These are phyloP conservation scores for Trichechus manatus DNA, from an alignment of 2,113 vertebrate genomes.

Conservation along the genomic window DNA sequence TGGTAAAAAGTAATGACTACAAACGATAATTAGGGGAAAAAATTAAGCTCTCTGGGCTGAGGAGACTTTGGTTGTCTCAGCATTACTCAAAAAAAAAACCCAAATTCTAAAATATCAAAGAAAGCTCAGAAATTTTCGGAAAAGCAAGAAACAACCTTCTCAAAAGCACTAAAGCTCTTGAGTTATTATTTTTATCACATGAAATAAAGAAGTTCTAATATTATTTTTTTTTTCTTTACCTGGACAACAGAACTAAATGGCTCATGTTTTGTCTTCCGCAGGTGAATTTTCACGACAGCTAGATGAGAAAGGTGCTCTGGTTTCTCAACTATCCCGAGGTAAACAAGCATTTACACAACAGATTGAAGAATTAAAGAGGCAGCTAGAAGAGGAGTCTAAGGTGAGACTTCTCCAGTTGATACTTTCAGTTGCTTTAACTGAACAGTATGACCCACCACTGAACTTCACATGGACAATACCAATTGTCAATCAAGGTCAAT, in stretches of 20 bases:
- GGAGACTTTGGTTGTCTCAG: constrained; percentile 18
- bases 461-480: neutral
- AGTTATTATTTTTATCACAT: neutral
- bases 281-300: constrained; percentile 90
- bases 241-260: neutral
- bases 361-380: constrained; percentile 92
- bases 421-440: neutral
- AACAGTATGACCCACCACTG: neutral
- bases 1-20: neutral
- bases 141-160: neutral
- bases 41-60: neutral
- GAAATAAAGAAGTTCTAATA: neutral
- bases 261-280: constrained; percentile 67
- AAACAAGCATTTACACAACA: constrained; percentile 92
- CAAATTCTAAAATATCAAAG: constrained; percentile 24
- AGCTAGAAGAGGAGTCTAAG: constrained; percentile 92
- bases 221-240: neutral
- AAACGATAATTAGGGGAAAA: neutral
- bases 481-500: too few species aligned
- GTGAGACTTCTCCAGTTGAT: constrained; percentile 74
- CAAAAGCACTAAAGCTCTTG: neutral
- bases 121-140: neutral
- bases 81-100: neutral
- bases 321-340: constrained; percentile 91
- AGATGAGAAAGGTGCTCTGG: constrained; percentile 92